Evolutionary conservation across 2,797 vertebrate genomes (phyloP).

Genomic region (Bryconaethiops microstoma): DNA sequence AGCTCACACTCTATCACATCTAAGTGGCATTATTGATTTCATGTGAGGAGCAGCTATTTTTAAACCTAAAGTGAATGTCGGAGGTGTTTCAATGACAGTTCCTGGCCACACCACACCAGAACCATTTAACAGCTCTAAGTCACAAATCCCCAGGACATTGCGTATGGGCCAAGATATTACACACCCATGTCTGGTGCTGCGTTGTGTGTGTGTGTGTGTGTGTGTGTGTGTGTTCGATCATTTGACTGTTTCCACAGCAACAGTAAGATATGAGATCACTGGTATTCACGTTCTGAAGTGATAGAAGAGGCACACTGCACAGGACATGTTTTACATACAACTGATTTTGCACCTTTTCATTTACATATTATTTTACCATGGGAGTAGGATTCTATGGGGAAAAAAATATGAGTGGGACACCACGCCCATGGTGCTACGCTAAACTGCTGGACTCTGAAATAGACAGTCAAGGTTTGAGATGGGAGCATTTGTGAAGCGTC

Average conservation of each 20-base stretch:
- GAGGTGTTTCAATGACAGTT: constrained; percentile 29
- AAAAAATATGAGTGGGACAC: no score
- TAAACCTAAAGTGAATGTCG: constrained; percentile 57
- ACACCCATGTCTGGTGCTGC: not conserved
- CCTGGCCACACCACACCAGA: constrained; percentile 13
- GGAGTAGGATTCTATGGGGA: not conserved
- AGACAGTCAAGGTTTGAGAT: no score
- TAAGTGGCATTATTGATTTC: constrained; percentile 76
- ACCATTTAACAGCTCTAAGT: constrained; percentile 19
- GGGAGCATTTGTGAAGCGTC: no score
- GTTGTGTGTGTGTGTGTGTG: not conserved
- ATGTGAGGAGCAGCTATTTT: constrained; percentile 61
- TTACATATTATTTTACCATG: constrained; percentile 9
- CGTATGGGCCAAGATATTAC: constrained; percentile 26
- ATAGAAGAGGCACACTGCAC: not conserved
- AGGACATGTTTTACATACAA: constrained; percentile 23
- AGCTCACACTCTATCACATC: constrained; percentile 61
- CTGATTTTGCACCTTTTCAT: constrained; percentile 9
- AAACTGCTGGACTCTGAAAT: no score
- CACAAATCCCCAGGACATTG: constrained; percentile 39
- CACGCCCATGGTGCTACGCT: no score
- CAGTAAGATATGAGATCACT: constrained; percentile 61
- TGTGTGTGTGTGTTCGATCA: not conserved
- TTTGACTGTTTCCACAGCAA: constrained; percentile 47
- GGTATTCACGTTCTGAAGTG: not conserved